Evolutionary conservation across 1,140 invertebrate genomes (phyloP).

Genomic region (Monochamus saltuarius): DNA sequence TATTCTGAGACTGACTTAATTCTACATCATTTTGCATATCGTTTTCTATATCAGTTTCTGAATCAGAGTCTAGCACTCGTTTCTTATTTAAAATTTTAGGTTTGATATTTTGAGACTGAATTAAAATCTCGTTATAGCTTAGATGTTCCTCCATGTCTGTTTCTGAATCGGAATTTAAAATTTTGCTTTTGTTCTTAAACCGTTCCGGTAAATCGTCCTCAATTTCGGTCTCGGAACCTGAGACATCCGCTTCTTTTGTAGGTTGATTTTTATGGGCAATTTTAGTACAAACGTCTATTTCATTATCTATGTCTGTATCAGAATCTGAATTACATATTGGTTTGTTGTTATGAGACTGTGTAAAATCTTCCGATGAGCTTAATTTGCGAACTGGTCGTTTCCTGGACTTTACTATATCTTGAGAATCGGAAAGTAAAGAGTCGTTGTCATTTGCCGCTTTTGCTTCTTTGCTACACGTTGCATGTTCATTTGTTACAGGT

Average conservation of each 20-base stretch:
- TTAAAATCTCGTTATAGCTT: constrained; percentile 4
- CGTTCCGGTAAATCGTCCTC: constrained; percentile 2
- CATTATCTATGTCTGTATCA: constrained; percentile 1
- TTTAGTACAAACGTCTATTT: constrained; percentile 2
- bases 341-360: not conserved
- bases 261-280: not conserved
- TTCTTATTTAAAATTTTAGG: constrained; percentile 1
- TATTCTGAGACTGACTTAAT: not conserved
- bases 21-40: not conserved
- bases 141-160: constrained; percentile 14
- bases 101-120: not conserved
- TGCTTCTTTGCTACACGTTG: not conserved
- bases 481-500: not conserved
- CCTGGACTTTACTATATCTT: not conserved
- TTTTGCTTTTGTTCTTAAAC: not conserved
- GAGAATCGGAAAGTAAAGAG: not conserved
- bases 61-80: constrained; percentile 8
- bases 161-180: constrained; percentile 18
- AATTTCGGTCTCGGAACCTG: constrained; percentile 13
- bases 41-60: constrained; percentile 30
- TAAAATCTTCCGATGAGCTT: not conserved
- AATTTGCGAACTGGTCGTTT: not conserved
- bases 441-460: not conserved
- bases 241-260: not conserved
- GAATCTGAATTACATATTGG: not conserved